A percentile compares a stretch with the other conserved stretches of the same genome.
phyloP scores from a whole-genome alignment of 2,888 invertebrate species.

The Coenonympha arcania region DNA sequence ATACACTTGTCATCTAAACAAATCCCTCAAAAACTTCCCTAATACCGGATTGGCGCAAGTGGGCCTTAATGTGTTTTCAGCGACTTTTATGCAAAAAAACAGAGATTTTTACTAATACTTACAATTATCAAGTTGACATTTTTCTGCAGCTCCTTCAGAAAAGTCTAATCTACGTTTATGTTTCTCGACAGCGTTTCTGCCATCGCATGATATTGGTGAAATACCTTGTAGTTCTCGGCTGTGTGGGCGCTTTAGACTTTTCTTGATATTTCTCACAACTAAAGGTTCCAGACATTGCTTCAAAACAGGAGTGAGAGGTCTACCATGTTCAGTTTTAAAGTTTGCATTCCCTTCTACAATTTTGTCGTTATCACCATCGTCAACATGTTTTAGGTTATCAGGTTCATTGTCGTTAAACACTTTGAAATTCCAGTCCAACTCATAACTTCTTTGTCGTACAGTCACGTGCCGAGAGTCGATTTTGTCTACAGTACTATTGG shows the following conservation, averaged over 20 bases:
- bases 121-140: constrained; percentile 36
- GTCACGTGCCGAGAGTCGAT: constrained; percentile 45
- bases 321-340: no score
- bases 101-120: constrained; percentile 32
- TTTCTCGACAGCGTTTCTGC: constrained; percentile 36
- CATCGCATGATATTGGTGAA: constrained; percentile 36
- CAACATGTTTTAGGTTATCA: neutral
- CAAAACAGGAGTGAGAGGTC: constrained; percentile 39
- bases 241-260: constrained; percentile 56
- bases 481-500: constrained; percentile 9
- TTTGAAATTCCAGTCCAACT: constrained; percentile 41
- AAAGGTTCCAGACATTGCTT: constrained; percentile 34
- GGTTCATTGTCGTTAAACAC: constrained; percentile 41
- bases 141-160: constrained; percentile 26
- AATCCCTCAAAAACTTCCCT: no score
- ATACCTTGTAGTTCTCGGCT: constrained; percentile 56
- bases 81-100: no score
- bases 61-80: no score
- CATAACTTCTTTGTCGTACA: constrained; percentile 34
- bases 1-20: no score
- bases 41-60: no score
- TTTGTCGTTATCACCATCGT: constrained; percentile 28
- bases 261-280: constrained; percentile 53
- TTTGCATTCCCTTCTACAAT: constrained; percentile 29
- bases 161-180: constrained; percentile 42